Conservation (phyloP, 2,888 invertebrate species). For the Miltochrista miniata region DNA sequence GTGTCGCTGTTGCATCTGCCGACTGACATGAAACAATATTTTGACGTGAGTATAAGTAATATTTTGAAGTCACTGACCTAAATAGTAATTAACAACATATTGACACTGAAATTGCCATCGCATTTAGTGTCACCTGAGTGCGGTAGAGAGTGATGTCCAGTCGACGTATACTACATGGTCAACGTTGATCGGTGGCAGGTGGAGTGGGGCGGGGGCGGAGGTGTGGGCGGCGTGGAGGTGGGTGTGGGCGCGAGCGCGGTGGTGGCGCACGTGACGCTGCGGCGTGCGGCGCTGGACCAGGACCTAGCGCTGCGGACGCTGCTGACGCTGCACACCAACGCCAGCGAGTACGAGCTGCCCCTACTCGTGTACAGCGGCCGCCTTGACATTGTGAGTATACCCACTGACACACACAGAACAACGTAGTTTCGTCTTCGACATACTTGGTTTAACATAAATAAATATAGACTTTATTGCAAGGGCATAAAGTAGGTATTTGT, state of each 20-base stretch:
- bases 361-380: conserved; percentile 72
- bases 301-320: conserved; percentile 22
- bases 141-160: no score
- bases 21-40: conserved; percentile 41
- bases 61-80: no score
- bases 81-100: no score
- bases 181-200: conserved; percentile 40
- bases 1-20: conserved; percentile 45
- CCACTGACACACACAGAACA: background rate
- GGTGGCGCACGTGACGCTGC: conserved; percentile 31
- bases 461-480: no score
- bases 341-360: conserved; percentile 71
- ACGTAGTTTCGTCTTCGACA: no score
- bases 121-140: no score
- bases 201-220: conserved; percentile 39
- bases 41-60: conserved; percentile 46
- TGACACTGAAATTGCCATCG: no score
- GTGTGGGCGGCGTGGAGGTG: conserved; percentile 20
- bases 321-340: conserved; percentile 74
- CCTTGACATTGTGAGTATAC: conserved; percentile 55
- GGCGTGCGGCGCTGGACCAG: conserved; percentile 19
- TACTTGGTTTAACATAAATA: no score
- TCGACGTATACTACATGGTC: background rate
- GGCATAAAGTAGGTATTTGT: no score
- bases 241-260: conserved; percentile 23